phyloP scores from a whole-genome alignment of 2,888 invertebrate species.

The Cantharis lateralis region DNA sequence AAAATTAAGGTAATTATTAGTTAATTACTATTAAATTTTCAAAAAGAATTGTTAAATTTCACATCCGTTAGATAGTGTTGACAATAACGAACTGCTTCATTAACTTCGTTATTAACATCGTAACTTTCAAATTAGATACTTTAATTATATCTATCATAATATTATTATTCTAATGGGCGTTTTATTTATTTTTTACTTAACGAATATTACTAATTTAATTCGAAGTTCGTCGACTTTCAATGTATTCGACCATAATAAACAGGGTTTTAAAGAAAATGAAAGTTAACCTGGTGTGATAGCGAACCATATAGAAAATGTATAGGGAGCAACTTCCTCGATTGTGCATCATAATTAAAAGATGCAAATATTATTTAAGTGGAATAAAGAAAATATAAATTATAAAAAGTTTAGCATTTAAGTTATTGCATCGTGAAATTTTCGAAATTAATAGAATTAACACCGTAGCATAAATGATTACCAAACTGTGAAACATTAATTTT shows the following conservation, averaged over 20 bases:
- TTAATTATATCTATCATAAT: neutral
- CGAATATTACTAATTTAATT: neutral
- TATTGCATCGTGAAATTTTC: neutral
- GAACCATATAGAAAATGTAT: neutral
- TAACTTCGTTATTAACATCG: neutral
- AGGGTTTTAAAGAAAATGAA: neutral
- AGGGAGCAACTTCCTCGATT: neutral
- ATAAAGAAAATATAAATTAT: neutral
- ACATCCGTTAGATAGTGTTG: neutral
- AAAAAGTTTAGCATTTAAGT: neutral
- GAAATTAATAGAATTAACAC: neutral
- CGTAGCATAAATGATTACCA: neutral
- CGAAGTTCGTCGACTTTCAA: neutral
- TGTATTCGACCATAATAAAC: neutral
- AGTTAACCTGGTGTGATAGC: neutral
- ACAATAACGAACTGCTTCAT: neutral
- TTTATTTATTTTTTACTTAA: neutral
- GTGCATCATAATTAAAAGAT: neutral
- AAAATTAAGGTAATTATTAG: neutral
- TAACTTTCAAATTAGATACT: neutral
- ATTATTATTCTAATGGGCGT: neutral
- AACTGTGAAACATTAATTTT: neutral
- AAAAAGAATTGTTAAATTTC: neutral
- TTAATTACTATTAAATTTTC: neutral
- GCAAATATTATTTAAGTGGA: neutral